These are phyloP conservation scores for Sturmia bella DNA, from an alignment of 2,888 invertebrate species.

Conservation along the genomic window DNA sequence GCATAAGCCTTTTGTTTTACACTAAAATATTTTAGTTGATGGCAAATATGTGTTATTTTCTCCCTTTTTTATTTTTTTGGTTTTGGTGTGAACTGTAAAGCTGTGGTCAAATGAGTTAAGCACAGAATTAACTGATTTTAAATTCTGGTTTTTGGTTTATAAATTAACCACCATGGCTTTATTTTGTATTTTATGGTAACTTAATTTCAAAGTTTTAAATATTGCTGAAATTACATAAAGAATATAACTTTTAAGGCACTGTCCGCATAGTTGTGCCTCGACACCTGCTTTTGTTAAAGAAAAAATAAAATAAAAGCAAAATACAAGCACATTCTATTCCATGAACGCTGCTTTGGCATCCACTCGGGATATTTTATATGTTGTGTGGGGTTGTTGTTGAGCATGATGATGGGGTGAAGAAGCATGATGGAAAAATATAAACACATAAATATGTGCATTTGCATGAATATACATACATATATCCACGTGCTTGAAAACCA, in stretches of 20 bases:
- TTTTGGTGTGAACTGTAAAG: too few relatives aligned
- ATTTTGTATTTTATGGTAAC: too few relatives aligned
- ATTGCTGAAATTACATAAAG: too few relatives aligned
- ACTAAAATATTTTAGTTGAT: too few relatives aligned
- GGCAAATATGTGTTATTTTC: too few relatives aligned
- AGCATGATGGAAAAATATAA: not conserved
- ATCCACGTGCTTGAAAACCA: not conserved
- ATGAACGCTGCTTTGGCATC: slow-evolving; percentile 9
- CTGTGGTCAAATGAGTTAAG: too few relatives aligned
- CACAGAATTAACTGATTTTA: too few relatives aligned
- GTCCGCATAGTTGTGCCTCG: slow-evolving; percentile 38
- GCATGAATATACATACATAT: not conserved
- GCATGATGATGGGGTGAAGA: not conserved
- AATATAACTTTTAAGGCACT: slow-evolving; percentile 13
- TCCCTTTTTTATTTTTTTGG: too few relatives aligned
- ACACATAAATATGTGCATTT: not conserved
- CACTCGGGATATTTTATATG: slow-evolving; percentile 32
- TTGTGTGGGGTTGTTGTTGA: slow-evolving; percentile 9
- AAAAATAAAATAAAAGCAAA: not conserved
- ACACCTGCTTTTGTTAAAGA: slow-evolving; percentile 36
- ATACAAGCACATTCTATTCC: not conserved
- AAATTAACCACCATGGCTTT: too few relatives aligned
- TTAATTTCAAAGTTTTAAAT: too few relatives aligned
- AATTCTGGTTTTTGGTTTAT: too few relatives aligned
- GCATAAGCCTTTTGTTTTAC: too few relatives aligned